Conservation (phyloP, 1,140 invertebrate species). For the Lepidurus arcticus region DNA sequence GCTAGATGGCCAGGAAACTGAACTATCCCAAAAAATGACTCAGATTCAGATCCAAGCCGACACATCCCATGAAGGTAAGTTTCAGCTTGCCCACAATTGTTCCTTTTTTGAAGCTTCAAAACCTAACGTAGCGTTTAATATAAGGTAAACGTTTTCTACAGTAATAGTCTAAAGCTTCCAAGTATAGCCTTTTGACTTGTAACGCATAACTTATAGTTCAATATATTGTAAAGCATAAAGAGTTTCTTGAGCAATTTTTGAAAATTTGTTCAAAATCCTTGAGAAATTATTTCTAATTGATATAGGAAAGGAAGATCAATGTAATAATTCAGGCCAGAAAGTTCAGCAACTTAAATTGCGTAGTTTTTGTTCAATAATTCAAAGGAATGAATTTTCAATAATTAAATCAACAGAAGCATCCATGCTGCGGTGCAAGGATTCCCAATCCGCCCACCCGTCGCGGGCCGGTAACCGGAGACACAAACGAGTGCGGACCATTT, state of each 20-base stretch:
- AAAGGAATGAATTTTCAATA: neutral
- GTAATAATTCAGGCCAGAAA: neutral
- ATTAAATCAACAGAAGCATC: neutral
- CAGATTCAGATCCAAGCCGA: neutral
- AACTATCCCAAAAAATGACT: neutral
- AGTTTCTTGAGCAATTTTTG: no score
- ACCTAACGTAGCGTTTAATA: no score
- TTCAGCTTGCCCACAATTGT: neutral
- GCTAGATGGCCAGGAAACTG: neutral
- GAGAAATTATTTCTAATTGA: neutral
- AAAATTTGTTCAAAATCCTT: no score
- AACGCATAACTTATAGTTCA: no score
- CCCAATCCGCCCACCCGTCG: slow-evolving; percentile 24
- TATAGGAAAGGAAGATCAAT: neutral
- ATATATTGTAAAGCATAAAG: no score
- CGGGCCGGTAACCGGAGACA: slow-evolving; percentile 40
- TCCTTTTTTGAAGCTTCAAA: no score
- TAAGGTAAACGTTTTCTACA: no score
- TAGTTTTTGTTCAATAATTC: neutral
- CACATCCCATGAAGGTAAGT: neutral
- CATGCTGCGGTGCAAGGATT: slow-evolving; percentile 5
- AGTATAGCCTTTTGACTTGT: no score
- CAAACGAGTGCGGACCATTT: slow-evolving; percentile 87
- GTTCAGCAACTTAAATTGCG: neutral
- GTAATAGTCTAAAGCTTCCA: no score